Evolutionary conservation across 2,113 vertebrate species (phyloP), one percentile per base, ranked within the genome.

Genomic region (Paralichthys olivaceus): DNA sequence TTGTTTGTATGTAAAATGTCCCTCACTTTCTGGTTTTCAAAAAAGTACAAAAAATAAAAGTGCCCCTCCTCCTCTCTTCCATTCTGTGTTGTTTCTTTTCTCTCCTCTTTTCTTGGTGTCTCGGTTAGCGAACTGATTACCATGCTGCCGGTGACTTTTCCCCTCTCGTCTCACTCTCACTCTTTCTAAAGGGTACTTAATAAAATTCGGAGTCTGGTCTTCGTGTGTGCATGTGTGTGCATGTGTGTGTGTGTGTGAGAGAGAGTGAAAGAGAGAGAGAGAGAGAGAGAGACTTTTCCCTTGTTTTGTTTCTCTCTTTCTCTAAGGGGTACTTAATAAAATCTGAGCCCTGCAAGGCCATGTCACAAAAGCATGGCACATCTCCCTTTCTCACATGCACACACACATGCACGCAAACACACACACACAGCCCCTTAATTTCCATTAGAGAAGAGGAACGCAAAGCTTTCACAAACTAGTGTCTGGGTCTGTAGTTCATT

Each of bases 251-350:
- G 62, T n/a, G 67, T 23, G 64, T 68, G 60, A 72, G 68, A 69
- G 72, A 70, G 45, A 79, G 91, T 15, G 49, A 37, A 58, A 34
- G 32, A 22, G 55, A 34, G 62, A 15, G 63, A 2, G 67, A 7
- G 60, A 72, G 68, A 69, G 72, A 70, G 45, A 79, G 91, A 92
- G 90, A 92, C 93, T 94, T 84, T 80, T 73, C 87, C 83, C 89
- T 84, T 92, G 93, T 91, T 92, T 90, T 90, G 86, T 88, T 78
- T 88, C 88, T 75, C 90, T 85, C 89, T 87, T 87, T 93, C 90
- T 93, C 91, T 90, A 91, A 94, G 91, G 92, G 77, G 91, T 92
- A 94, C 94, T 95, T 94, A 91, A 94, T 94, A 95, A 94, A 95
- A 93, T 93, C 85, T 40, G 84, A 93, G 90, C 91, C 91, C 89